Evolutionary conservation across 1,140 invertebrate genomes (phyloP).

Genomic region (Schlechtendalia chinensis): DNA sequence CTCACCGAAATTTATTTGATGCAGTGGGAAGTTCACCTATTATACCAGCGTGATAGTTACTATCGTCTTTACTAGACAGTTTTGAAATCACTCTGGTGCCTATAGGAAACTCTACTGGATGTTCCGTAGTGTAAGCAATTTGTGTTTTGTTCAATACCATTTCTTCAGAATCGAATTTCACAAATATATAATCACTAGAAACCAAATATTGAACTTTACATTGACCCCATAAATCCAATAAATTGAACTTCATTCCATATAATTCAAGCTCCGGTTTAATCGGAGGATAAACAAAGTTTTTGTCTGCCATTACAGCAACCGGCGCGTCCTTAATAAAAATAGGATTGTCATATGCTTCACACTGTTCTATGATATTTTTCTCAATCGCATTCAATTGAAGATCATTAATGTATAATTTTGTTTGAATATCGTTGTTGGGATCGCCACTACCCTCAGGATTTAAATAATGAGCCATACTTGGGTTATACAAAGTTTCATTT

Average conservation of each 20-base stretch:
- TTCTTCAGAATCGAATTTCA: neutral
- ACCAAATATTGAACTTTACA: neutral
- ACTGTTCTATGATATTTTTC: too few species aligned
- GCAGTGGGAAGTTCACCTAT: slow-evolving; percentile 84
- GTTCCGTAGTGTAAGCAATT: slow-evolving; percentile 66
- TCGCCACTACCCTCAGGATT: too few species aligned
- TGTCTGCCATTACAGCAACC: too few species aligned
- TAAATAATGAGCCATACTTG: too few species aligned
- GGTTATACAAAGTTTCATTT: too few species aligned
- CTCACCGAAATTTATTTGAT: slow-evolving; percentile 69
- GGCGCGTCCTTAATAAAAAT: neutral
- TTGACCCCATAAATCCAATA: neutral
- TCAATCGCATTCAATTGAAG: too few species aligned
- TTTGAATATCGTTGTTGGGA: too few species aligned
- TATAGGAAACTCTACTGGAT: slow-evolving; percentile 64
- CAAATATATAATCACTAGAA: neutral
- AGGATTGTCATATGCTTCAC: too few species aligned
- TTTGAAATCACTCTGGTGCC: slow-evolving; percentile 78
- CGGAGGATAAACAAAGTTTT: too few species aligned
- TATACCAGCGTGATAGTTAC: slow-evolving; percentile 77
- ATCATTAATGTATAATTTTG: too few species aligned
- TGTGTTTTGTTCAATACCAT: slow-evolving; percentile 62
- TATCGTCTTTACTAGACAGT: slow-evolving; percentile 68
- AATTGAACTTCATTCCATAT: slow-evolving; percentile 7
- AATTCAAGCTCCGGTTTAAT: too few species aligned